Evolutionary conservation across 2,113 vertebrate genomes (phyloP), one percentile per base, ranked within the genome.

Genomic region (Phyllostomus discolor): DNA sequence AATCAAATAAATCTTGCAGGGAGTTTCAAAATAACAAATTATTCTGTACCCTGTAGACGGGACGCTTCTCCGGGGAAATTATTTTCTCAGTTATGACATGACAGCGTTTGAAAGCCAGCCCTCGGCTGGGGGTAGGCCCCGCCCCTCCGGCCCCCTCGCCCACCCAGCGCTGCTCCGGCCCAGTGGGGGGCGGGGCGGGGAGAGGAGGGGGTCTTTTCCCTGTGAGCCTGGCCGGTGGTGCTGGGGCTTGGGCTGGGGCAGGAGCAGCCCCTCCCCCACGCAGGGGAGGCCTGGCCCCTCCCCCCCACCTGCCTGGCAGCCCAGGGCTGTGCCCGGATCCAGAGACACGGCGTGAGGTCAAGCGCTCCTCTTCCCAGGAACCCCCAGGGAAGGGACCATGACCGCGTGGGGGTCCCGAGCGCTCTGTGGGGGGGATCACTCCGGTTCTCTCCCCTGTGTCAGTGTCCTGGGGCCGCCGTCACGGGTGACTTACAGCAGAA

Each of bases 21-120:
- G 38, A 59, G 86, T 83, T 90, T 90, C 96, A 57, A 95, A 95
- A 80, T 70, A 93, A 92, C 92, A 95, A 90, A 97, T 93, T 80
- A 70, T 50, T 96, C 16, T 12, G 31, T 64, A 0, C 22, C 0
- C 14, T 46, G 88, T 57, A 48, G 22, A 78, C 95, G 80, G 73
- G 86, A 78, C 57, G 2, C 76, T 4, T 84, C 67, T 90, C 31
- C 0, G 3, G 95, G 96, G 64, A 97, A 38, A 91, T 14, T 10
- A 88, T 4, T 52, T 67, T 31, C 66, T 43, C 17, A 12, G 69
- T 62, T 69, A 8, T 22, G 19, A 35, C 24, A 1, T 35, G 24
- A 26, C 43, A 4, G 33, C 0, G 17, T 41, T 26, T 5, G 75
- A 57, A 43, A 43, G 87, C 89, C 50, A 24, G 15, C 2, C 62